Evolutionary conservation across 2,797 vertebrate species (phyloP), one percentile per base, ranked within the genome.

Genomic region (Catostomus latipinnis): DNA sequence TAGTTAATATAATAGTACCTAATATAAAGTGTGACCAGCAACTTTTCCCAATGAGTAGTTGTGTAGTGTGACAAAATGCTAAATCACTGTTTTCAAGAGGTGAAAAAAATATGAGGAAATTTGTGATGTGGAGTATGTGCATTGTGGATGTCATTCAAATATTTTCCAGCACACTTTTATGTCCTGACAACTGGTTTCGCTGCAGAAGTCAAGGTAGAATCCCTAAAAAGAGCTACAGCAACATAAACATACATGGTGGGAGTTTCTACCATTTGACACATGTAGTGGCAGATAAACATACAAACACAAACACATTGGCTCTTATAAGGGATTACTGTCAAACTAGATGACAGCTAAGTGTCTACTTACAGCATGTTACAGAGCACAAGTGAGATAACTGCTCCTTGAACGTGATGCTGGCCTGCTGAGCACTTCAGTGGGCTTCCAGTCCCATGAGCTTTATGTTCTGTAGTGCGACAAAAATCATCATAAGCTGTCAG

Each of bases 321-420:
- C 76, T 62, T 78, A 45, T 78, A 70, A 66, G 60, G 77, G 69
- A 79, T 79, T 72, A 79, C 50, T 79, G 77, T 79, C 77, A 71
- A 45, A 79, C 49, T 57, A 70, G 57, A 65, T 79, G 68, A 66
- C 77, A 79, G 77, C 8, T 48, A 53, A 54, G 68, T 72, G 69
- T 79, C 77, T 65, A 14, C 77, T 79, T 79, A 71, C 69, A 71
- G 45, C 49, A 56, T 71, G 50, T 78, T 78, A 54, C 14, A 71
- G 58, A 34, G 1, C 34, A 34, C 2, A 34, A 34, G 34, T 34
- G 34, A 71, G 69, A 79, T 72, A 72, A 79, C 77, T 72, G 52
- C 13, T 57, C 77, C 72, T 79, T 79, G 69, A 71, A 79, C 0
- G 5, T 57, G 61, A 72, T 43, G 2, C 69, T 72, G 70, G 69